These are phyloP conservation scores for Trachymyrmex septentrionalis DNA, from an alignment of 1,140 invertebrate genomes.

Conservation along the genomic window DNA sequence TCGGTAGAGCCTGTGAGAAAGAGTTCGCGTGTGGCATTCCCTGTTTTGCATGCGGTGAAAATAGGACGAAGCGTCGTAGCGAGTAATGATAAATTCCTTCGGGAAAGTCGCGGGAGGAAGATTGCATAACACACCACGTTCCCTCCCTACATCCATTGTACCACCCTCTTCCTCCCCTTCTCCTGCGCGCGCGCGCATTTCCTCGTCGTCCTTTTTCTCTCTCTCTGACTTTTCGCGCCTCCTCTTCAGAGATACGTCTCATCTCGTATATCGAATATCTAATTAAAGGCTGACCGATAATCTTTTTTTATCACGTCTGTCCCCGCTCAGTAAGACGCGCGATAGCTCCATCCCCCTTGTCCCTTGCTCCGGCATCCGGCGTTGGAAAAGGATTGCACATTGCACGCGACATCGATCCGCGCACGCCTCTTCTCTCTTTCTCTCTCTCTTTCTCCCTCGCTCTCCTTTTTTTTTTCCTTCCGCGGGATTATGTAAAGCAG, in stretches of 20 bases:
- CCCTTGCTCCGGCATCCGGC: conserved; percentile 18
- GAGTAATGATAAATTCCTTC: conserved; percentile 74
- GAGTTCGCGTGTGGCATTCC: background rate
- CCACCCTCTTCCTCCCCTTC: conserved; percentile 27
- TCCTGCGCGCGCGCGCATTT: background rate
- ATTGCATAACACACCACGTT: conserved; percentile 81
- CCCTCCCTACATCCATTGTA: conserved; percentile 48
- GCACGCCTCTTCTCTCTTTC: conserved; percentile 1
- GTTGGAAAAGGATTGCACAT: conserved; percentile 37
- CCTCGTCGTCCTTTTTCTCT: conserved; percentile 12
- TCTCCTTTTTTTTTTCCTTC: background rate
- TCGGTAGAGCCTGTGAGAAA: background rate
- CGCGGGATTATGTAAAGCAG: conserved; percentile 46
- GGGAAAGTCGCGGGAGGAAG: conserved; percentile 75
- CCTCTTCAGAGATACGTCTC: conserved; percentile 35
- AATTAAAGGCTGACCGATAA: conserved; percentile 36
- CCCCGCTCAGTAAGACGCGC: background rate
- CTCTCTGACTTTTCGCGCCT: background rate
- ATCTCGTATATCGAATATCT: conserved; percentile 56
- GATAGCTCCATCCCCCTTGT: background rate
- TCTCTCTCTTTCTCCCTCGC: background rate
- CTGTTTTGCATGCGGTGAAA: conserved; percentile 22
- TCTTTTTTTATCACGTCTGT: conserved; percentile 41
- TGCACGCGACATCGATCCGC: conserved; percentile 46
- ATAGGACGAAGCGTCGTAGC: conserved; percentile 39